phyloP scores from a whole-genome alignment of 2,888 invertebrate species.

The Ophioninae sp. region DNA sequence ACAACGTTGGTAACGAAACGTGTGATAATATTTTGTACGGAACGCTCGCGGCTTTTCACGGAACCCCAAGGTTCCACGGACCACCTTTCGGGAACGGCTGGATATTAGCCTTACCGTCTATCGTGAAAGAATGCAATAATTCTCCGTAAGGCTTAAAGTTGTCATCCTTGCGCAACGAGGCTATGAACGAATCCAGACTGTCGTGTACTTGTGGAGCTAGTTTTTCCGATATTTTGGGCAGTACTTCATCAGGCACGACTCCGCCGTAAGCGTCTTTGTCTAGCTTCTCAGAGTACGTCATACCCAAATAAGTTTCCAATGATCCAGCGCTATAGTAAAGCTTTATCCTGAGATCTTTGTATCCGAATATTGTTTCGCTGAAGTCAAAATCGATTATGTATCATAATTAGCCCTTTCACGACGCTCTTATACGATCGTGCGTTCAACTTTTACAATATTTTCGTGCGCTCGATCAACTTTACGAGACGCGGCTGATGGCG shows the following conservation, averaged over 20 bases:
- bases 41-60: too few relatives aligned
- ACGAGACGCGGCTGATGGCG: too few relatives aligned
- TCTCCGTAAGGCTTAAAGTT: slow-evolving; percentile 90
- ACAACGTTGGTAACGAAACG: too few relatives aligned
- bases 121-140: slow-evolving; percentile 84
- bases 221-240: slow-evolving; percentile 86
- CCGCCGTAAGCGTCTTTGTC: slow-evolving; percentile 84
- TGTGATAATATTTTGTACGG: too few relatives aligned
- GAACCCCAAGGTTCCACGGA: too few relatives aligned
- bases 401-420: too few relatives aligned
- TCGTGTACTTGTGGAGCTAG: slow-evolving; percentile 87
- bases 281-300: slow-evolving; percentile 88
- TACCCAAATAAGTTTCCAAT: slow-evolving; percentile 90
- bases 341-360: slow-evolving; percentile 90
- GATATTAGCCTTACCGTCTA: slow-evolving; percentile 76
- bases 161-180: slow-evolving; percentile 87
- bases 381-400: background rate
- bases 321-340: slow-evolving; percentile 92
- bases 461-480: too few relatives aligned
- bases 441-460: too few relatives aligned
- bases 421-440: too few relatives aligned
- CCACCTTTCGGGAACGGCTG: too few relatives aligned
- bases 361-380: slow-evolving; percentile 96
- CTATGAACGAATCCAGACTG: slow-evolving; percentile 88
- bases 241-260: slow-evolving; percentile 89